Conservation (phyloP, 2,113 vertebrate genomes). For the Neofelis nebulosa region DNA sequence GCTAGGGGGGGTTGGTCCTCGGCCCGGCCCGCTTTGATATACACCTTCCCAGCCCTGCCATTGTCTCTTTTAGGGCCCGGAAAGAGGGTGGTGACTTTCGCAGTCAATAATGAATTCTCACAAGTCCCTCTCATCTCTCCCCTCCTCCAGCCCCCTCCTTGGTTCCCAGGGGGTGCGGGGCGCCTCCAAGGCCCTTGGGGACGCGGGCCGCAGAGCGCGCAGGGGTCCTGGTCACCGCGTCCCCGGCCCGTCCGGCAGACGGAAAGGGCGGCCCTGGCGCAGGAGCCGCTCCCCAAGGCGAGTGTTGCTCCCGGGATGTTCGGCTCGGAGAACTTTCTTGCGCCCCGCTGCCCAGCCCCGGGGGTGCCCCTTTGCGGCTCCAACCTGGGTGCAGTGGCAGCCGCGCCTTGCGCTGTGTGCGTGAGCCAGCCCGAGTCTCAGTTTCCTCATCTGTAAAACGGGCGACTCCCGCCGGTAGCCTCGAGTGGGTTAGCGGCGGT, state of each 20-base stretch:
- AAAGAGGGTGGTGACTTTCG: conserved; percentile 69
- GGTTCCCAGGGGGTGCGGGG: conserved; percentile 78
- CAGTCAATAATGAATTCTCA: conserved; percentile 81
- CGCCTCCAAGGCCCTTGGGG: conserved; percentile 3
- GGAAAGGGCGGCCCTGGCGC: not conserved
- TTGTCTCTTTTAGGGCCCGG: conserved; percentile 61
- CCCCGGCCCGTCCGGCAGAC: not conserved
- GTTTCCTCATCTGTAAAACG: not conserved
- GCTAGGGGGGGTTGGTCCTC: not conserved
- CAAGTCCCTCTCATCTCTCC: conserved; percentile 63
- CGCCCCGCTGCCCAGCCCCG: not conserved
- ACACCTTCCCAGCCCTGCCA: conserved; percentile 73
- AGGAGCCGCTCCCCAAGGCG: not conserved
- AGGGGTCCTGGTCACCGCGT: not conserved
- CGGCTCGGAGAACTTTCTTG: not conserved
- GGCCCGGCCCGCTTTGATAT: conserved; percentile 79
- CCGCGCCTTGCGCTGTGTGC: fast-evolving
- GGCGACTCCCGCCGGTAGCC: not conserved
- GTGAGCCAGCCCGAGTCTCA: not conserved
- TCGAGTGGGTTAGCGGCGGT: not conserved
- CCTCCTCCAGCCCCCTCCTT: conserved; percentile 28
- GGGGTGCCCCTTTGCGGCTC: not conserved
- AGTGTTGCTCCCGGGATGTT: not conserved
- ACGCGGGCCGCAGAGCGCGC: not conserved
- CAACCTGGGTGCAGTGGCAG: not conserved